These are phyloP conservation scores for Haliclona indistincta DNA, from an alignment of 37 sponge, comb jelly and placozoan species.

Conservation along the genomic window DNA sequence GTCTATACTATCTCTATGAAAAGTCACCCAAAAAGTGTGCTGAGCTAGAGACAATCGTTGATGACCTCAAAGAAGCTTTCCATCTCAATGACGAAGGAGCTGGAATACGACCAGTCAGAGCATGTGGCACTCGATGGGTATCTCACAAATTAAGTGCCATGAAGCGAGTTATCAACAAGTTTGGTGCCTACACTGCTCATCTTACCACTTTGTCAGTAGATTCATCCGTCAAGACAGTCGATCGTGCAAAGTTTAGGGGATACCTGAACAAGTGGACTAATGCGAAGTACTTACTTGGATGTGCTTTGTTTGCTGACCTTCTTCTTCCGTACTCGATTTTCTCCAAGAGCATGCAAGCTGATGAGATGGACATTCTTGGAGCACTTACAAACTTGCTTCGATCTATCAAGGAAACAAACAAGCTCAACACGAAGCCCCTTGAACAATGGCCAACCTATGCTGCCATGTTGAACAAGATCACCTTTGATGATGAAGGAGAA, in stretches of 20 bases:
- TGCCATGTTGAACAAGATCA: slow-evolving; percentile 4
- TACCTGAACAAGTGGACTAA: slow-evolving; percentile 56
- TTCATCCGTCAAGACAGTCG: slow-evolving; percentile 40
- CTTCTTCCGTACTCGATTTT: slow-evolving; percentile 30
- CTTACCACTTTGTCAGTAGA: slow-evolving; percentile 44
- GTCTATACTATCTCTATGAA: slow-evolving; percentile 61
- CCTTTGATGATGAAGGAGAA: slow-evolving; percentile 14
- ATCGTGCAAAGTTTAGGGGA: slow-evolving; percentile 57
- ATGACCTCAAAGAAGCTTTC: slow-evolving; percentile 45
- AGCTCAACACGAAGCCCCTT: not conserved
- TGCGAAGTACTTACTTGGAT: slow-evolving; percentile 70
- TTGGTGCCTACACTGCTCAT: slow-evolving; percentile 61
- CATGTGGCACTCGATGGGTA: slow-evolving; percentile 26
- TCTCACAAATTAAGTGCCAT: slow-evolving; percentile 39
- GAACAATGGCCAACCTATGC: slow-evolving; percentile 15
- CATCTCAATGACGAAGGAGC: slow-evolving; percentile 33
- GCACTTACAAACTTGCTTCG: slow-evolving; percentile 20
- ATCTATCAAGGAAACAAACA: not conserved
- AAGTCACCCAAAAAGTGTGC: slow-evolving; percentile 66
- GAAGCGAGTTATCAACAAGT: slow-evolving; percentile 52
- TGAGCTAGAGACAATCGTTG: slow-evolving; percentile 51
- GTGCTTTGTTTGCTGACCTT: slow-evolving; percentile 70
- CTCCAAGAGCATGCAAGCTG: slow-evolving; percentile 31
- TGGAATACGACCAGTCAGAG: slow-evolving; percentile 19
- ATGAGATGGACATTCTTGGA: slow-evolving; percentile 26